These are phyloP conservation scores for human (Homo sapiens) DNA, from an alignment of 2,113 vertebrate species.

Conservation along the genomic window GRCh38 chr2:161682001-161682500, in stretches of 20 bases:
- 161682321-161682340: not conserved
- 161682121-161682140: not conserved
- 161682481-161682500: not conserved
- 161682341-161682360: not conserved
- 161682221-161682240: not conserved
- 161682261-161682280: not conserved
- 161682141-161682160: not conserved
- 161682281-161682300: not conserved
- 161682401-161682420: not conserved
- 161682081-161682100: not conserved
- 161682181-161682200: not conserved
- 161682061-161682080: not conserved
- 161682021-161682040: not conserved
- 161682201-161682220: not conserved
- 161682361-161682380: not conserved
- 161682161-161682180: not conserved
- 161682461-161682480: conserved; percentile 16
- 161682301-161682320: not conserved
- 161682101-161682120: not conserved
- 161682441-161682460: not conserved
- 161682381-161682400: not conserved
- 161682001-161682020: not conserved
- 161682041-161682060: not conserved
- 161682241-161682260: conserved; percentile 5
- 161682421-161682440: not conserved